phyloP scores from a whole-genome alignment of 2,888 invertebrate species.

The Drosophila eohydei region DNA sequence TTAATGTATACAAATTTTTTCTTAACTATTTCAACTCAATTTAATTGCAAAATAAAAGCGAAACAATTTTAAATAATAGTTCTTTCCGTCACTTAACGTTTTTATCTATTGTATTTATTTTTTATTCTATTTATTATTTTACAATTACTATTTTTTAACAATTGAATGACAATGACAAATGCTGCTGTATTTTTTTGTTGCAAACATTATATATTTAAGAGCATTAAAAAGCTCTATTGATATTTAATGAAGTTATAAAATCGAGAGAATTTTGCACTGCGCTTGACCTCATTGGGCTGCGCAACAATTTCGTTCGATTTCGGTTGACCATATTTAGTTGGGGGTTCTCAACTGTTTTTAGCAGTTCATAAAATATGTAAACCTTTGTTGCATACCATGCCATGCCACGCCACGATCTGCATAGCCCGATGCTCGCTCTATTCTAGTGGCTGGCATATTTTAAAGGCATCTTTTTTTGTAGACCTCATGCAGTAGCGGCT shows the following conservation, averaged over 20 bases:
- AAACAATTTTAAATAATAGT: not conserved
- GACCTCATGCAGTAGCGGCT: conserved; percentile 31
- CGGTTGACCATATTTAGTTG: conserved; percentile 50
- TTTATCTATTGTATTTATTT: not conserved
- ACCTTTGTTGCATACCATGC: conserved; percentile 26
- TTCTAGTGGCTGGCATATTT: conserved; percentile 32
- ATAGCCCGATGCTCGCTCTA: not conserved
- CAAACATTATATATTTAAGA: conserved; percentile 24
- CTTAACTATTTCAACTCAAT: not conserved
- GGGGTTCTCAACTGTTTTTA: conserved; percentile 25
- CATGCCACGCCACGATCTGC: not conserved
- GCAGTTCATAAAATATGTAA: conserved; percentile 56
- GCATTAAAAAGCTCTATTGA: conserved; percentile 28
- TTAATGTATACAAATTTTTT: not conserved
- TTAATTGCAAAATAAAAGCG: not conserved
- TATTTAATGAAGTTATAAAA: conserved; percentile 28
- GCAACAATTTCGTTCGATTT: conserved; percentile 38
- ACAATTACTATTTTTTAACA: not conserved
- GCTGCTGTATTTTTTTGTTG: not conserved
- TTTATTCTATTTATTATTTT: not conserved
- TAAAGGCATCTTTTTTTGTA: conserved; percentile 26
- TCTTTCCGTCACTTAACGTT: not conserved
- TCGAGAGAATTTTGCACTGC: conserved; percentile 23
- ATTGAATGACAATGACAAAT: conserved; percentile 2
- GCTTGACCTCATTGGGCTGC: conserved; percentile 13